phyloP scores from a whole-genome alignment of 2,113 vertebrate genomes.

The Antennarius striatus region DNA sequence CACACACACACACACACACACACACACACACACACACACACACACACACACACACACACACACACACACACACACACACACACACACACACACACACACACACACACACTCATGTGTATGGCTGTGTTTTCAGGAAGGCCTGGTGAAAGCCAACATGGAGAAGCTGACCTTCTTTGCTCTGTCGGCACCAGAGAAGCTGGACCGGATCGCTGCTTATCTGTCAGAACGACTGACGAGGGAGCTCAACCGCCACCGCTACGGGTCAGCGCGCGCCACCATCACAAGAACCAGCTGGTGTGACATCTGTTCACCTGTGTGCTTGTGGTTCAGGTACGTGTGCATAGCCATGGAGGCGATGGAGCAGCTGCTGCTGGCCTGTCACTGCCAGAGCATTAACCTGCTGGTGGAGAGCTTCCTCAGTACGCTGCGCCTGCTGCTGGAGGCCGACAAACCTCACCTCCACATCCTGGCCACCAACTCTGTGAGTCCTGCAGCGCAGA shows the following conservation, averaged over 20 bases:
- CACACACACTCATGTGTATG: neutral
- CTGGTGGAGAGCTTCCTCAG: constrained; percentile 96
- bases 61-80: neutral
- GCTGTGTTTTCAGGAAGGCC: constrained; percentile 82
- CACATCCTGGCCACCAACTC: constrained; percentile 84
- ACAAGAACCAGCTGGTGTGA: neutral
- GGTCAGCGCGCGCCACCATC: constrained; percentile 68
- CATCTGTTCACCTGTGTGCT: accelerated
- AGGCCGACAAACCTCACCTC: constrained; percentile 88
- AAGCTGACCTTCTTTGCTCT: constrained; percentile 94
- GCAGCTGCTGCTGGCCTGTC: constrained; percentile 93
- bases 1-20: constrained; percentile 5
- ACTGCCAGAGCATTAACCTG: constrained; percentile 97
- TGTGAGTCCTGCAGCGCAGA: constrained; percentile 64
- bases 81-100: constrained; percentile 12
- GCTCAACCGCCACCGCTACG: constrained; percentile 90
- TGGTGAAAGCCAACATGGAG: constrained; percentile 97
- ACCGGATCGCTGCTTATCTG: constrained; percentile 91
- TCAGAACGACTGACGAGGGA: constrained; percentile 91
- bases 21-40: constrained; percentile 4
- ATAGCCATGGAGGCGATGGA: constrained; percentile 95
- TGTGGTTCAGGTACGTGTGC: constrained; percentile 80
- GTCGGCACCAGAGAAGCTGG: constrained; percentile 94
- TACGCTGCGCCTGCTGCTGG: constrained; percentile 92
- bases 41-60: neutral